Conservation (phyloP, 1,140 invertebrate species). For the Drosophila nasuta region DNA sequence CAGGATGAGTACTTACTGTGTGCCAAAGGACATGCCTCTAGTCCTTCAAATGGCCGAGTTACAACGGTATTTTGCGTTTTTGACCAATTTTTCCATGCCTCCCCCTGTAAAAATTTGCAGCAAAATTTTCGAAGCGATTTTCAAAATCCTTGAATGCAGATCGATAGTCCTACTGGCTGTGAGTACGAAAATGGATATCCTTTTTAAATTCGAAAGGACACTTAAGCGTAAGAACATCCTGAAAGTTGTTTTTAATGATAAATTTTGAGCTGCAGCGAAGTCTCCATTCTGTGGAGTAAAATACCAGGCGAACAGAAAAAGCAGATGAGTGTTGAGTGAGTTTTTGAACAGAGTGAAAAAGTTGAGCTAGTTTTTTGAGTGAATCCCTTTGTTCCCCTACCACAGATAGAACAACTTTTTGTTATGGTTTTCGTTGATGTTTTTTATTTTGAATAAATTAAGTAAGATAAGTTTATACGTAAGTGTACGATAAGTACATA, state of each 20-base stretch:
- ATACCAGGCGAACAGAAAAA: no score
- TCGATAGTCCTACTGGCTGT: background rate
- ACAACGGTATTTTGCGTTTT: background rate
- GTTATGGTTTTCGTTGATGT: conserved; percentile 6
- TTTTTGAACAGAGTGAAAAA: no score
- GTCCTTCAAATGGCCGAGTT: conserved; percentile 1
- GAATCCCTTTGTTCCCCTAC: background rate
- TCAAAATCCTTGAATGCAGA: background rate
- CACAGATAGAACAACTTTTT: background rate
- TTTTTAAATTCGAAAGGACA: background rate
- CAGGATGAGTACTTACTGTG: background rate
- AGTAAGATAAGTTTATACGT: conserved; percentile 12
- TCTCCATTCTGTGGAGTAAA: no score
- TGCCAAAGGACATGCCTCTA: background rate
- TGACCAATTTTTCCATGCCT: background rate
- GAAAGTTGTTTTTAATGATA: background rate
- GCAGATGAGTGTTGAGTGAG: no score
- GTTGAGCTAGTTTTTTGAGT: background rate
- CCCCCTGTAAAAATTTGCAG: background rate
- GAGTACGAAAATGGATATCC: background rate
- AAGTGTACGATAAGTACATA: background rate
- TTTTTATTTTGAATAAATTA: conserved; percentile 46
- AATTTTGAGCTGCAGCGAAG: background rate
- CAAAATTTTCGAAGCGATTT: background rate
- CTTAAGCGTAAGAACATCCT: background rate